Percentiles rank a stretch among this genome's conserved stretches.
These are phyloP conservation scores for Corythucha ciliata DNA, from an alignment of 2,888 invertebrate species.

Conservation along the genomic window DNA sequence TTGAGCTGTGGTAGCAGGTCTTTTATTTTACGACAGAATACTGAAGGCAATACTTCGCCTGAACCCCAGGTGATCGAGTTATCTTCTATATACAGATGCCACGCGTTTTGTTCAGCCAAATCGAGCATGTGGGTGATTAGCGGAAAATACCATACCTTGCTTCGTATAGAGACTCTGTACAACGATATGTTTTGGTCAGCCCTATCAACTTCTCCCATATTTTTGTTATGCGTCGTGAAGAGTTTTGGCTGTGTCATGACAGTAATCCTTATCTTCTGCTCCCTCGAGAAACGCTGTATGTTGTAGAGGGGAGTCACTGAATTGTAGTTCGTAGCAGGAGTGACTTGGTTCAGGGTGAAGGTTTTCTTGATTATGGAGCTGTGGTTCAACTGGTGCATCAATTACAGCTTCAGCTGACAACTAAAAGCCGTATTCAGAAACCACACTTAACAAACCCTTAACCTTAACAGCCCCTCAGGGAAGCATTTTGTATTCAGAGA, in stretches of 20 bases:
- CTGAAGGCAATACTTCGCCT: constrained; percentile 29
- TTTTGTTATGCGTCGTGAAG: not conserved
- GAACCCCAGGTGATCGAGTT: constrained; percentile 33
- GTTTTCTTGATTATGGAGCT: too few relatives aligned
- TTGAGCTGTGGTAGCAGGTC: too few relatives aligned
- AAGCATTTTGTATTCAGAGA: too few relatives aligned
- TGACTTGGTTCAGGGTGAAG: constrained; percentile 3
- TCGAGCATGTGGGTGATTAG: constrained; percentile 35
- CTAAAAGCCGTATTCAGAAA: too few relatives aligned
- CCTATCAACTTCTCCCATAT: constrained; percentile 21
- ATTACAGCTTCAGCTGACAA: constrained; percentile 2
- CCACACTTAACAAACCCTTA: too few relatives aligned
- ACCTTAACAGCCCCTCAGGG: too few relatives aligned
- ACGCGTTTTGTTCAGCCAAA: constrained; percentile 36
- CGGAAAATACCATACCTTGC: constrained; percentile 35
- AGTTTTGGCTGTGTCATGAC: constrained; percentile 5
- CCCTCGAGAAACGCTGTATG: constrained; percentile 13
- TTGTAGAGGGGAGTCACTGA: constrained; percentile 1
- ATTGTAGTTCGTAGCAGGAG: constrained; percentile 13
- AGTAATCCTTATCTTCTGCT: constrained; percentile 9
- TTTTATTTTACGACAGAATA: constrained; percentile 5
- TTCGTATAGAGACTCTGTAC: constrained; percentile 34
- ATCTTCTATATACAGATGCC: constrained; percentile 32
- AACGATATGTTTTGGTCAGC: constrained; percentile 23
- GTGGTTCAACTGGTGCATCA: not conserved